These are phyloP conservation scores for Psilopsiagon aymara DNA, from an alignment of 2,113 vertebrate genomes.

Conservation along the genomic window DNA sequence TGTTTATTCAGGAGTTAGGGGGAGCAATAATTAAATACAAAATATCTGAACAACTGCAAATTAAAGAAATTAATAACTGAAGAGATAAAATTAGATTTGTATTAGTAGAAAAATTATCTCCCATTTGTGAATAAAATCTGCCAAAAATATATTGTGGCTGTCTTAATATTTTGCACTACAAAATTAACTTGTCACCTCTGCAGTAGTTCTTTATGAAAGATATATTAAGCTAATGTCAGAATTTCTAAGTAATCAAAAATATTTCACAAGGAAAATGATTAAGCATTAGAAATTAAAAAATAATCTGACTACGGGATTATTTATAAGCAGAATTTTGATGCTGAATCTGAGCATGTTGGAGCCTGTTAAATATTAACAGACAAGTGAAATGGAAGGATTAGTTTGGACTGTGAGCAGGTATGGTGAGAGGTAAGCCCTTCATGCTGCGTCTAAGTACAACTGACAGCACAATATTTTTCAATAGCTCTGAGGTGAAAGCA, in stretches of 20 bases:
- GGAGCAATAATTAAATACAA: constrained; percentile 7
- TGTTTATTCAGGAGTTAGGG: background rate
- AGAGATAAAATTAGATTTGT: background rate
- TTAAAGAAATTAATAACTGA: background rate
- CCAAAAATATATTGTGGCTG: background rate
- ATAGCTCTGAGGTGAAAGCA: background rate
- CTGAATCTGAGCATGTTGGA: background rate
- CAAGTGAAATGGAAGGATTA: background rate
- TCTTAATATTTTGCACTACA: background rate
- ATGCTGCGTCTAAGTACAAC: background rate
- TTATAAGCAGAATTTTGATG: accelerated
- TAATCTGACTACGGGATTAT: background rate
- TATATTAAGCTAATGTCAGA: constrained; percentile 1
- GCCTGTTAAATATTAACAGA: background rate
- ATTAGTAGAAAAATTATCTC: background rate
- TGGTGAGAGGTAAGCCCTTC: background rate
- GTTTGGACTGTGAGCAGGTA: background rate
- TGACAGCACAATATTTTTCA: background rate
- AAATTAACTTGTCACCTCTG: constrained; percentile 16
- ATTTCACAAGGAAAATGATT: constrained; percentile 12
- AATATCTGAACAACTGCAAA: background rate
- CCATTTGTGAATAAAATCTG: background rate
- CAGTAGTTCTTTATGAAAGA: background rate
- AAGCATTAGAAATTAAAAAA: background rate
- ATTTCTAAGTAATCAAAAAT: constrained; percentile 31